phyloP scores from a whole-genome alignment of 2,888 invertebrate species.

The Troides aeacus region DNA sequence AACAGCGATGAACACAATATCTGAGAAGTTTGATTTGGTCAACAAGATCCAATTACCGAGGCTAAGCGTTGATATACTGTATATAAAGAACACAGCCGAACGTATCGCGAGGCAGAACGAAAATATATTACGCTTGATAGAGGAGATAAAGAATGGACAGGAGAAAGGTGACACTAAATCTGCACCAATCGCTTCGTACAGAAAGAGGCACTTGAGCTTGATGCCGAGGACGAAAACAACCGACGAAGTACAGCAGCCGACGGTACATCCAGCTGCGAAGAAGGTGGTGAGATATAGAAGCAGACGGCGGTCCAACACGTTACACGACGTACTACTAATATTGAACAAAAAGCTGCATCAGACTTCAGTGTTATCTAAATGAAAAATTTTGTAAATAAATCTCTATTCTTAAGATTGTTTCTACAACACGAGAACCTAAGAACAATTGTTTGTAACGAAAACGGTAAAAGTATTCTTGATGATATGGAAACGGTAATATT shows the following conservation, averaged over 20 bases:
- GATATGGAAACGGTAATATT: too few species aligned
- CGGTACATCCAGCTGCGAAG: constrained; percentile 39
- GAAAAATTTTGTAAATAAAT: background rate
- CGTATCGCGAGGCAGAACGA: constrained; percentile 58
- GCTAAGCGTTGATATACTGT: constrained; percentile 53
- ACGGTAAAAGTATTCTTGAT: too few species aligned
- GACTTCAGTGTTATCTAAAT: constrained; percentile 14
- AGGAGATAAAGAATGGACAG: constrained; percentile 43
- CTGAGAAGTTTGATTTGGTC: constrained; percentile 61
- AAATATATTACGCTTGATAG: constrained; percentile 50
- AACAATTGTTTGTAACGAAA: too few species aligned
- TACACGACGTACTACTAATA: constrained; percentile 52
- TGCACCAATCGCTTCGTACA: constrained; percentile 35
- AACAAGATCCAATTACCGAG: constrained; percentile 67
- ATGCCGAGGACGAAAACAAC: constrained; percentile 34
- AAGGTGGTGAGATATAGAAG: constrained; percentile 46
- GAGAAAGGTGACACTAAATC: constrained; percentile 32
- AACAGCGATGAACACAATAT: constrained; percentile 45
- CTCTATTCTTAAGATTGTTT: background rate
- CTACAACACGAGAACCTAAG: background rate
- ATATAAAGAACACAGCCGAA: constrained; percentile 53
- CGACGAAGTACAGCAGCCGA: constrained; percentile 2
- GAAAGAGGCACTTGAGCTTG: constrained; percentile 45
- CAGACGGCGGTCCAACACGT: constrained; percentile 46
- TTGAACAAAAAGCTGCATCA: constrained; percentile 50